Conservation (phyloP, 2,797 vertebrate species). For the Parauchenoglanis ngamensis region DNA sequence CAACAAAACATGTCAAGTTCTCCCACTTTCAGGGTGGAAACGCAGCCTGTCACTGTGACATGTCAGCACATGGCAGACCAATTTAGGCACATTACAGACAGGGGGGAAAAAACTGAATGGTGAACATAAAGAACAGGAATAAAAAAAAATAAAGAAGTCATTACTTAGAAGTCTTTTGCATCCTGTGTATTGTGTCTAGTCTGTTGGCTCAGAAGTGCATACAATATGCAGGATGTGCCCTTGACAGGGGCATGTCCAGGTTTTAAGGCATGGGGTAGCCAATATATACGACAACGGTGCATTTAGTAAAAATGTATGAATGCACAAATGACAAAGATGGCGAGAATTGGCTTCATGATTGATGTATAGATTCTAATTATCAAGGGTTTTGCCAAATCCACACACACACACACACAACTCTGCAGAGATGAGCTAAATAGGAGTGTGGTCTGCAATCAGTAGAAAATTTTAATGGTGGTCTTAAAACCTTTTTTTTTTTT, state of each 20-base stretch:
- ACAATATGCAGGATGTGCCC: neutral
- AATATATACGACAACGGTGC: neutral
- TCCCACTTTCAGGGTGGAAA: neutral
- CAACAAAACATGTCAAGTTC: conserved; percentile 17
- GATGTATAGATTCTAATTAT: neutral
- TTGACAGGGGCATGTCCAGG: neutral
- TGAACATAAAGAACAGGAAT: neutral
- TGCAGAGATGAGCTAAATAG: neutral
- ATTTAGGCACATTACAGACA: neutral
- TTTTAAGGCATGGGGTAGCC: neutral
- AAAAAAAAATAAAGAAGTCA: neutral
- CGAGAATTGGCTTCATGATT: neutral
- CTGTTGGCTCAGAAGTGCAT: neutral
- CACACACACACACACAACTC: neutral
- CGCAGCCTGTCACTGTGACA: neutral
- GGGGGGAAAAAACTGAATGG: neutral
- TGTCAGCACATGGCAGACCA: conserved; percentile 11
- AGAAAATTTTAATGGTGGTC: too few relatives aligned
- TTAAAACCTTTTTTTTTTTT: too few relatives aligned
- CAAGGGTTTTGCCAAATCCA: neutral
- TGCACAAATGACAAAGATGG: neutral
- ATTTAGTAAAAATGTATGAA: neutral
- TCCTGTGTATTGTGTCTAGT: neutral
- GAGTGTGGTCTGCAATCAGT: neutral
- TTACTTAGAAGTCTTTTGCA: neutral